These are phyloP conservation scores for Dolichoris vasculosae DNA, from an alignment of 1,140 invertebrate species.

Conservation along the genomic window DNA sequence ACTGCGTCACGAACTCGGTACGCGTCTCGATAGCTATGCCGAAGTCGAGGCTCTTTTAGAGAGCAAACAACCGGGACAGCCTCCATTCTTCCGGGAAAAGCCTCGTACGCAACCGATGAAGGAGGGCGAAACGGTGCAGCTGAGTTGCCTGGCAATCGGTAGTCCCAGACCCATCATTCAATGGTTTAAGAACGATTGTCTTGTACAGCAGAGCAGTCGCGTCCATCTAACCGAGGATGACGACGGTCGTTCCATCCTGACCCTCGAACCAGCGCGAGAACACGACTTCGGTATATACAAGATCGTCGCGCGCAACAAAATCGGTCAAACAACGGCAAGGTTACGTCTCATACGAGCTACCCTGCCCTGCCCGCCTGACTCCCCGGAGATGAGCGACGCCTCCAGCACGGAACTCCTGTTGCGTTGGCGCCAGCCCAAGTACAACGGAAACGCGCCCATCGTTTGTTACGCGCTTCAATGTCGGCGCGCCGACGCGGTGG, in stretches of 20 bases:
- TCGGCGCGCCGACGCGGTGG: slow-evolving; percentile 82
- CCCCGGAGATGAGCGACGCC: slow-evolving; percentile 83
- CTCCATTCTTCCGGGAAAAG: slow-evolving; percentile 89
- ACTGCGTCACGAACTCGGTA: slow-evolving; percentile 86
- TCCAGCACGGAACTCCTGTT: slow-evolving; percentile 92
- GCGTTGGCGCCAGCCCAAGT: slow-evolving; percentile 90
- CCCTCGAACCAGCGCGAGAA: slow-evolving; percentile 83
- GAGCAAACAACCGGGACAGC: slow-evolving; percentile 85
- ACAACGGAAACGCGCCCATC: slow-evolving; percentile 88
- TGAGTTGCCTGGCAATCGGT: slow-evolving; percentile 91
- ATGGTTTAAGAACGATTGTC: slow-evolving; percentile 96
- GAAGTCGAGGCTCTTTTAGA: slow-evolving; percentile 90
- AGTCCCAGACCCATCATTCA: slow-evolving; percentile 93
- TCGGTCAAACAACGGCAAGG: slow-evolving; percentile 84
- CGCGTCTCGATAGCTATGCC: slow-evolving; percentile 85
- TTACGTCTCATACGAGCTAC: slow-evolving; percentile 84
- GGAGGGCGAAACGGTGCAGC: slow-evolving; percentile 84
- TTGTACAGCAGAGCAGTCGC: slow-evolving; percentile 85
- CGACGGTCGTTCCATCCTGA: slow-evolving; percentile 85
- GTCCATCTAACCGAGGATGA: slow-evolving; percentile 85
- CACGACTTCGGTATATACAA: slow-evolving; percentile 95
- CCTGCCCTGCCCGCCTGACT: slow-evolving; percentile 88
- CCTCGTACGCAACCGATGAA: slow-evolving; percentile 86
- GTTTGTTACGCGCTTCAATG: slow-evolving; percentile 90
- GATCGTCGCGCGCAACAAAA: slow-evolving; percentile 92